phyloP scores from a whole-genome alignment of 2,113 vertebrate genomes.

The Leptobrachium ailaonicum region DNA sequence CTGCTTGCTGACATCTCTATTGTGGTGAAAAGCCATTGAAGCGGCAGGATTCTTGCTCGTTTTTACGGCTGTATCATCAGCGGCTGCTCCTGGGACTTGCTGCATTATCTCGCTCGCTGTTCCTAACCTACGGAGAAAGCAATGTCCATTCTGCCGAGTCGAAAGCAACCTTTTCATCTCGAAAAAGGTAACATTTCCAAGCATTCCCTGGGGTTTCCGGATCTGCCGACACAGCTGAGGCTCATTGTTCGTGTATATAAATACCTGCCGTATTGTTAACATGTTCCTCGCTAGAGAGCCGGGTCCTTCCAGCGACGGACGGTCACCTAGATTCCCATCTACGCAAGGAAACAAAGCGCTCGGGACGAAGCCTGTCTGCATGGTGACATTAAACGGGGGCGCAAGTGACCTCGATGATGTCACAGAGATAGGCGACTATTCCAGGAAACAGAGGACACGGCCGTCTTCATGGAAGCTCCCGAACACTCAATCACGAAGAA shows the following conservation, averaged over 20 bases:
- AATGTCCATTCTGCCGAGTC: neutral
- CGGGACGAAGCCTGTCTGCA: too few species aligned
- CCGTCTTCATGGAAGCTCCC: too few species aligned
- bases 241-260: neutral
- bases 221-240: neutral
- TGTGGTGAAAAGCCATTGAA: neutral
- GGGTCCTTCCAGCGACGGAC: too few species aligned
- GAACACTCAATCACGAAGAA: too few species aligned
- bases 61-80: neutral
- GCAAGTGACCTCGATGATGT: too few species aligned
- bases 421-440: too few species aligned
- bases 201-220: slow-evolving; percentile 3
- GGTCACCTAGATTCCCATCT: too few species aligned
- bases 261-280: slow-evolving; percentile 2
- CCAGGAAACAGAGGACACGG: too few species aligned
- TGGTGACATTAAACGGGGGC: too few species aligned
- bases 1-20: neutral
- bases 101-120: neutral
- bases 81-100: slow-evolving; percentile 5
- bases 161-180: slow-evolving; percentile 11
- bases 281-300: neutral
- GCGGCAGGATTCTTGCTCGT: neutral
- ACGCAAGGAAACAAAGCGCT: too few species aligned
- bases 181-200: slow-evolving; percentile 14
- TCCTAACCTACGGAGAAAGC: neutral